Evolutionary conservation across 2,888 invertebrate species (phyloP), one percentile per base, ranked within the genome.

Genomic region (Sclerodermus sp.): DNA sequence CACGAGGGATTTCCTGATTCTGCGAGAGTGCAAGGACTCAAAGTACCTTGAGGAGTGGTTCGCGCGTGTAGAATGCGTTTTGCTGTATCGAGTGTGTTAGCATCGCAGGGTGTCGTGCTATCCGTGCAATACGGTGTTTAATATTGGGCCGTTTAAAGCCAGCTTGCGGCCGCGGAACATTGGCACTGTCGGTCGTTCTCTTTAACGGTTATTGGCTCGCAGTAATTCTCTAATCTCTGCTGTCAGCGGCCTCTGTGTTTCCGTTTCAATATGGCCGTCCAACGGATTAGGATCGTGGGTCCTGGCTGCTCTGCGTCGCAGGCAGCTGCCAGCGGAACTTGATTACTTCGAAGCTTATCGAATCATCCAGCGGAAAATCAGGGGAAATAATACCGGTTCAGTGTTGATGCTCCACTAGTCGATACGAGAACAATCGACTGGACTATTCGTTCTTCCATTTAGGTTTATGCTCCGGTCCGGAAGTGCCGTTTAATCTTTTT

Each of bases 151-250:
- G 64, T 70, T 68, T 65, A 62, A 68, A 70, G 70, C 62, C 64
- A 68, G 65, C 67, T 66, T 65, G 70, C 56, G 66, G 65, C 61
- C 50, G 62, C 57, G 57, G 64, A 64, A 67, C 62, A 64, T 64
- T 64, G 67, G 65, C 64, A 66, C 66, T 63, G 67, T 64, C 63
- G 71, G 71, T 74, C 72, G 74, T 74, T 74, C 73, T 71, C 73
- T 73, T 73, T 74, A 74, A 74, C 71, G 71, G 71, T 74, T 74
- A 74, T 74, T 74, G 74, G 73, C 67, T 67, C 60, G 64, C 68
- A 66, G 71, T 72, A 74, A 74, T 74, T 73, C 71, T 74, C 72
- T 74, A 74, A 74, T 74, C 74, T 72, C 70, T 70, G 67, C 71
- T 71, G 74, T 74, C 72, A 73, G 67, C 72, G 70, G 65, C 66